Conservation (phyloP, 2,888 invertebrate species). For the Pelosia muscerda region DNA sequence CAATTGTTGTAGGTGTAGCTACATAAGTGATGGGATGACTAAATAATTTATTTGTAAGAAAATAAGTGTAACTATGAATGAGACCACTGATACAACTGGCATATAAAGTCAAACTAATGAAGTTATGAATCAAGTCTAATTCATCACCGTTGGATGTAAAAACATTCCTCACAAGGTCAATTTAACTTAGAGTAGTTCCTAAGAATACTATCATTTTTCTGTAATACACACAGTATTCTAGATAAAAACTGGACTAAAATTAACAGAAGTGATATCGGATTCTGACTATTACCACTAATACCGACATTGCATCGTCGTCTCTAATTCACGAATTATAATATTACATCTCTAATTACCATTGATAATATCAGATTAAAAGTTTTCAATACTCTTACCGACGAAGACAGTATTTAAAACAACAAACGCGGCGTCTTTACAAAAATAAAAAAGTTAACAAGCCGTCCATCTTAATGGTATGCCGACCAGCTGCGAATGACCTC, state of each 20-base stretch:
- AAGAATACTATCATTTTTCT: too few species aligned
- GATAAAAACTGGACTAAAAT: too few species aligned
- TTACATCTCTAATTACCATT: neutral
- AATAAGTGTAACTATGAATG: neutral
- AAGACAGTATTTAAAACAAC: neutral
- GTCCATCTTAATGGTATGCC: conserved; percentile 48
- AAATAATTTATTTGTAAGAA: neutral
- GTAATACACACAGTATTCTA: too few species aligned
- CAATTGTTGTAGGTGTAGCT: conserved; percentile 17
- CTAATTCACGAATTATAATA: too few species aligned
- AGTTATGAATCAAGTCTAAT: neutral
- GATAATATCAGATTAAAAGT: neutral
- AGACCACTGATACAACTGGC: neutral
- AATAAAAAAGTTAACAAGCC: conserved; percentile 21
- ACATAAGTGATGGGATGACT: conserved; percentile 5
- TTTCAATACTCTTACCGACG: neutral
- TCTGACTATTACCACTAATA: too few species aligned
- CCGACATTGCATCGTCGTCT: too few species aligned
- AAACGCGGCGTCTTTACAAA: conserved; percentile 6
- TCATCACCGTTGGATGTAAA: neutral
- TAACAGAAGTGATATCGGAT: too few species aligned
- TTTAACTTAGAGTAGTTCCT: too few species aligned
- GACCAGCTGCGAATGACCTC: conserved; percentile 55
- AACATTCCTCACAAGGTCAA: neutral
- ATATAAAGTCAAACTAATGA: neutral